Percentiles rank a stretch among this genome's conserved stretches.
Conservation (phyloP, 1,140 invertebrate genomes). For the Lepidurus couesii region DNA sequence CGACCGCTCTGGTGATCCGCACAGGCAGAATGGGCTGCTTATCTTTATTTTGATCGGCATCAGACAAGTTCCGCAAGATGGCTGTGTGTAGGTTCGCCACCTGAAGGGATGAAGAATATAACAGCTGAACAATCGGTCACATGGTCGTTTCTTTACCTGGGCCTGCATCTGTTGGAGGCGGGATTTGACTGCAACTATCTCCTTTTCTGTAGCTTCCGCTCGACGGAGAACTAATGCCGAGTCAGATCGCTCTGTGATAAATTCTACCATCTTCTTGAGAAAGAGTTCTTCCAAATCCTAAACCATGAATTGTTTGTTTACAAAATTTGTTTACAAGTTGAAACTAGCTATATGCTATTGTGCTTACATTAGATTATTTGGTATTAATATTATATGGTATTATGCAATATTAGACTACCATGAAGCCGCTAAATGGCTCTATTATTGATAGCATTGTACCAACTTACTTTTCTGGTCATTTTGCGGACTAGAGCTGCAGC, state of each 20-base stretch:
- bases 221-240: background rate
- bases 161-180: background rate
- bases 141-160: background rate
- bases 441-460: too few relatives aligned
- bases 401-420: too few relatives aligned
- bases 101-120: background rate
- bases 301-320: background rate
- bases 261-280: conserved; percentile 2
- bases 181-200: background rate
- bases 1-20: background rate
- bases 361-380: too few relatives aligned
- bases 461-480: too few relatives aligned
- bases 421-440: too few relatives aligned
- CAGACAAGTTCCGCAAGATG: background rate
- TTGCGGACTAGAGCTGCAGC: too few relatives aligned
- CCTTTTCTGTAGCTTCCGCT: background rate
- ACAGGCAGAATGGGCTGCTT: background rate
- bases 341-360: too few relatives aligned
- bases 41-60: background rate
- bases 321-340: background rate
- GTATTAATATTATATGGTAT: too few relatives aligned
- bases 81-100: background rate
- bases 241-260: background rate
- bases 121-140: too few relatives aligned
- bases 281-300: conserved; percentile 4